These are phyloP conservation scores for Temnothorax curvispinosus DNA, from an alignment of 1,140 invertebrate species.

Conservation along the genomic window DNA sequence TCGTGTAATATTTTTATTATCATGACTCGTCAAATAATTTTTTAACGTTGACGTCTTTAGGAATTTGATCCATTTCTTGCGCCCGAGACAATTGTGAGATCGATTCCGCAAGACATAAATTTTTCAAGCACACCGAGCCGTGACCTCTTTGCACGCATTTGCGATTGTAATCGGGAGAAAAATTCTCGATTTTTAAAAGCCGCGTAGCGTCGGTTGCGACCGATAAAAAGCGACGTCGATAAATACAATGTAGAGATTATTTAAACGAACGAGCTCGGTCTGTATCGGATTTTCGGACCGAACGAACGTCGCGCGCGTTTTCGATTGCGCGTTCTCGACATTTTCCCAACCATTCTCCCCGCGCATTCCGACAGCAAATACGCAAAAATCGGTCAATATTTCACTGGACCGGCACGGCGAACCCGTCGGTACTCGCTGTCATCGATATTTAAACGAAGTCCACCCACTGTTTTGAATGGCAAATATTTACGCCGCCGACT, in stretches of 20 bases:
- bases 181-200: slow-evolving; percentile 45
- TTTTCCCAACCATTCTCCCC: slow-evolving; percentile 16
- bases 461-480: slow-evolving; percentile 58
- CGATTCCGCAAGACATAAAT: slow-evolving; percentile 1
- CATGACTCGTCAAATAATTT: background rate
- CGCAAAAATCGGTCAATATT: slow-evolving; percentile 60
- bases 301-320: slow-evolving; percentile 26
- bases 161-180: slow-evolving; percentile 44
- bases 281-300: slow-evolving; percentile 52
- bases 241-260: slow-evolving; percentile 62
- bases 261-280: slow-evolving; percentile 57
- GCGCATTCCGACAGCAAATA: slow-evolving; percentile 15
- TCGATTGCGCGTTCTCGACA: slow-evolving; percentile 58
- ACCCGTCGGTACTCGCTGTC: slow-evolving; percentile 39
- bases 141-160: slow-evolving; percentile 9
- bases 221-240: slow-evolving; percentile 53
- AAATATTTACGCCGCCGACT: slow-evolving; percentile 56
- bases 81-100: background rate
- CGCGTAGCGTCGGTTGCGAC: background rate
- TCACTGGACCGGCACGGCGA: slow-evolving; percentile 17
- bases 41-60: background rate
- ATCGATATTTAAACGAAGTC: slow-evolving; percentile 61
- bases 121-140: background rate
- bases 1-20: background rate
- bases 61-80: background rate